These are phyloP conservation scores for Phalangium opilio DNA, from an alignment of 2,888 invertebrate species.

Conservation along the genomic window DNA sequence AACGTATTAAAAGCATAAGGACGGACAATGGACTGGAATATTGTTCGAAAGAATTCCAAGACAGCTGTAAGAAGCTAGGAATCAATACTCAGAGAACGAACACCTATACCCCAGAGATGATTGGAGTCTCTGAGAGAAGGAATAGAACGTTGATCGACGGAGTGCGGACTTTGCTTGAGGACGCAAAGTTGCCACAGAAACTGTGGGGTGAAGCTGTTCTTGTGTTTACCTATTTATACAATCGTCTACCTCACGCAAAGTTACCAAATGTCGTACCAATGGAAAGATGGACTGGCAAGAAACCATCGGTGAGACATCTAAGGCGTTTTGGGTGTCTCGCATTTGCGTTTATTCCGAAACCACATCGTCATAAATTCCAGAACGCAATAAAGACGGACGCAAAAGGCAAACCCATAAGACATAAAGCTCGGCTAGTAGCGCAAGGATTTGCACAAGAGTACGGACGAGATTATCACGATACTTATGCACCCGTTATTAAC, in stretches of 20 bases:
- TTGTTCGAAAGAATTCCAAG: too few relatives aligned
- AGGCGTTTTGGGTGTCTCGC: constrained; percentile 15
- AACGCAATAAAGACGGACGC: too few relatives aligned
- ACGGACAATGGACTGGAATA: too few relatives aligned
- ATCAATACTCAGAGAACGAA: constrained; percentile 16
- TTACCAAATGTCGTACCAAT: constrained; percentile 11
- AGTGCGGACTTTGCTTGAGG: constrained; percentile 13
- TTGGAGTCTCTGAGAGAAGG: constrained; percentile 19
- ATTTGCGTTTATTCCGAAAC: too few relatives aligned
- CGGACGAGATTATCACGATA: too few relatives aligned
- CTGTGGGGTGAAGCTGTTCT: constrained; percentile 20
- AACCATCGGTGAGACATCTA: constrained; percentile 13
- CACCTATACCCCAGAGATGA: constrained; percentile 18
- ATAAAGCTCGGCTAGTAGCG: too few relatives aligned
- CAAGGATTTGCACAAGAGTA: too few relatives aligned
- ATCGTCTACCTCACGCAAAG: constrained; percentile 9
- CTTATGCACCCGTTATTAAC: too few relatives aligned
- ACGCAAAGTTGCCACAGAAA: constrained; percentile 9
- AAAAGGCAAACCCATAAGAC: too few relatives aligned
- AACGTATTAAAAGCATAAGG: too few relatives aligned
- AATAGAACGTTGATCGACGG: constrained; percentile 20
- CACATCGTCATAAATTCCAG: too few relatives aligned
- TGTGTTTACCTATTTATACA: constrained; percentile 18
- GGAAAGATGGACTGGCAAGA: constrained; percentile 12
- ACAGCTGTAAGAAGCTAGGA: too few relatives aligned